A percentile compares a stretch with the other conserved stretches of the same genome.
Evolutionary conservation across 2,888 invertebrate genomes (phyloP).

Genomic region (Chrysomela aeneicollis): DNA sequence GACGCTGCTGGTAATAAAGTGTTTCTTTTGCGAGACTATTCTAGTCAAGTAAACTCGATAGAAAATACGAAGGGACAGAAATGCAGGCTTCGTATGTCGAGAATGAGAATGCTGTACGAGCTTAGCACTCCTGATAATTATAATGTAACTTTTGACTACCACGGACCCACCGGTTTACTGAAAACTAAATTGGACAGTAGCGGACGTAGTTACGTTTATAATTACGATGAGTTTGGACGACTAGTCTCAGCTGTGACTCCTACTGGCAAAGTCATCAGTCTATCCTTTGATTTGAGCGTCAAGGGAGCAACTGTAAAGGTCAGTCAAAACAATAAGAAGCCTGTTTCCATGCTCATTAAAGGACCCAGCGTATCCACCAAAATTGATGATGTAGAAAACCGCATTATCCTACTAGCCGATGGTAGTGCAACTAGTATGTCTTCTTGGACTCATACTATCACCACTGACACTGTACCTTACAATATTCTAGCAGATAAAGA

Average conservation of each 20-base stretch:
- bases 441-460: slow-evolving; percentile 88
- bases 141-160: slow-evolving; percentile 93
- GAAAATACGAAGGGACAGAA: slow-evolving; percentile 94
- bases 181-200: slow-evolving; percentile 90
- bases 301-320: slow-evolving; percentile 90
- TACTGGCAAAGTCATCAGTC: slow-evolving; percentile 90
- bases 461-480: slow-evolving; percentile 91
- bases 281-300: slow-evolving; percentile 88
- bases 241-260: slow-evolving; percentile 91
- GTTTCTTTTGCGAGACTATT: slow-evolving; percentile 82
- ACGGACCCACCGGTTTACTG: slow-evolving; percentile 87
- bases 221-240: slow-evolving; percentile 94
- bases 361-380: slow-evolving; percentile 85
- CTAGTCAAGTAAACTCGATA: slow-evolving; percentile 90
- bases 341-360: slow-evolving; percentile 86
- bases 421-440: slow-evolving; percentile 82
- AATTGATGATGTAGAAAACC: slow-evolving; percentile 82
- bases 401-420: slow-evolving; percentile 81
- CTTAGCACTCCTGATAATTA: slow-evolving; percentile 92
- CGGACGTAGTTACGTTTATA: slow-evolving; percentile 90
- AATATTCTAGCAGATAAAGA: slow-evolving; percentile 88
- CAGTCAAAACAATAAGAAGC: slow-evolving; percentile 82
- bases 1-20: slow-evolving; percentile 93
- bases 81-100: slow-evolving; percentile 88
- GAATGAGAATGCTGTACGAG: slow-evolving; percentile 91